These are phyloP conservation scores for Drosophila aff. DNA, from an alignment of 1,140 invertebrate species.

Conservation along the genomic window DNA sequence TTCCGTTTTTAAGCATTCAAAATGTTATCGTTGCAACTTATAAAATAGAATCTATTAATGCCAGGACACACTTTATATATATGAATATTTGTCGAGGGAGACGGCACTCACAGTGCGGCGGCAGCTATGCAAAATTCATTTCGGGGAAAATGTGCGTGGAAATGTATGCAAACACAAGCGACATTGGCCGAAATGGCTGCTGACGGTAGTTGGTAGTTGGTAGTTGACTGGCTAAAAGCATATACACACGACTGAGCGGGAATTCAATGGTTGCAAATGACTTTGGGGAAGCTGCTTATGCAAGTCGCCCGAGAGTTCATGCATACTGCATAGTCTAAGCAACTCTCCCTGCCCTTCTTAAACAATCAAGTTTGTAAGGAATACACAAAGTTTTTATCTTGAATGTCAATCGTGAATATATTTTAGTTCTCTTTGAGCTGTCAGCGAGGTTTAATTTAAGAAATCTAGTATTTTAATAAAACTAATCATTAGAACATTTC, in stretches of 20 bases:
- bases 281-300: slow-evolving; percentile 15
- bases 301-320: slow-evolving; percentile 8
- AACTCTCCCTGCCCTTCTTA: neutral
- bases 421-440: neutral
- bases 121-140: slow-evolving; percentile 43
- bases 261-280: slow-evolving; percentile 41
- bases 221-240: slow-evolving; percentile 4
- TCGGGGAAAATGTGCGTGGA: slow-evolving; percentile 29
- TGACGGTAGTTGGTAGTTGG: slow-evolving; percentile 12
- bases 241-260: slow-evolving; percentile 21
- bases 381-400: neutral
- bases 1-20: slow-evolving; percentile 6
- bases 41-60: slow-evolving; percentile 43
- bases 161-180: slow-evolving; percentile 44
- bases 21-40: slow-evolving; percentile 43
- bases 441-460: neutral
- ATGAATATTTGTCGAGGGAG: neutral
- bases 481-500: too few relatives aligned
- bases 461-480: too few relatives aligned
- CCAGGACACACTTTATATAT: neutral
- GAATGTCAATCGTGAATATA: slow-evolving; percentile 2
- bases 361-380: slow-evolving; percentile 13
- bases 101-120: neutral
- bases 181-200: slow-evolving; percentile 26
- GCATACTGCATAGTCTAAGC: slow-evolving; percentile 5